These are phyloP conservation scores for Unio delphinus DNA, from an alignment of 2,888 invertebrate species.

Conservation along the genomic window DNA sequence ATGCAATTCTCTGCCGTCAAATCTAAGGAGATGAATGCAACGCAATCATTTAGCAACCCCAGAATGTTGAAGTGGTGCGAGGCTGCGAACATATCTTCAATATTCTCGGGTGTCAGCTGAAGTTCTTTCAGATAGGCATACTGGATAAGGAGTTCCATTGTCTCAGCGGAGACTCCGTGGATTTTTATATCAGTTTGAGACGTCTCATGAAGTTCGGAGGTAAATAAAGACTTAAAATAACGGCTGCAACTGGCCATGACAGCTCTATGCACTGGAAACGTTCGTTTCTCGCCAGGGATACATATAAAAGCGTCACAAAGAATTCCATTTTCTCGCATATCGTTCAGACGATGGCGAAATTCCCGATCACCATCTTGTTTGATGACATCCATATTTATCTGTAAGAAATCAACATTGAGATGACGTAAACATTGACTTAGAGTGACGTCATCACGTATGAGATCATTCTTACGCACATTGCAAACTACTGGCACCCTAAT, in stretches of 20 bases:
- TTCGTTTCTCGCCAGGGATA: conserved; percentile 82
- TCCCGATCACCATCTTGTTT: conserved; percentile 9
- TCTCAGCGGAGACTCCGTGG: conserved; percentile 40
- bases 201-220: conserved; percentile 79
- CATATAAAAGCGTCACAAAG: conserved; percentile 81
- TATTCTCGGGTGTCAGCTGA: conserved; percentile 78
- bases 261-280: conserved; percentile 83
- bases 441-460: too few relatives aligned
- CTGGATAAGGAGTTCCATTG: conserved; percentile 67
- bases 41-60: conserved; percentile 86
- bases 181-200: conserved; percentile 41
- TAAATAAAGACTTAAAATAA: conserved; percentile 90
- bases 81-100: conserved; percentile 80
- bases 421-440: too few relatives aligned
- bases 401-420: too few relatives aligned
- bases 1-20: conserved; percentile 86
- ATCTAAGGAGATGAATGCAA: conserved; percentile 80
- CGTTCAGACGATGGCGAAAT: conserved; percentile 22
- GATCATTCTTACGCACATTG: too few relatives aligned
- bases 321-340: conserved; percentile 74
- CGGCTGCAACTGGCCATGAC: conserved; percentile 82
- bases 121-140: conserved; percentile 84
- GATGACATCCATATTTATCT: too few relatives aligned
- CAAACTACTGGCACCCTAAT: too few relatives aligned
- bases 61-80: conserved; percentile 84